A percentile compares a stretch with the other conserved stretches of the same genome.
Evolutionary conservation across 64 coral and sea anemone genomes (phyloP).

Genomic region (Montipora foliosa): DNA sequence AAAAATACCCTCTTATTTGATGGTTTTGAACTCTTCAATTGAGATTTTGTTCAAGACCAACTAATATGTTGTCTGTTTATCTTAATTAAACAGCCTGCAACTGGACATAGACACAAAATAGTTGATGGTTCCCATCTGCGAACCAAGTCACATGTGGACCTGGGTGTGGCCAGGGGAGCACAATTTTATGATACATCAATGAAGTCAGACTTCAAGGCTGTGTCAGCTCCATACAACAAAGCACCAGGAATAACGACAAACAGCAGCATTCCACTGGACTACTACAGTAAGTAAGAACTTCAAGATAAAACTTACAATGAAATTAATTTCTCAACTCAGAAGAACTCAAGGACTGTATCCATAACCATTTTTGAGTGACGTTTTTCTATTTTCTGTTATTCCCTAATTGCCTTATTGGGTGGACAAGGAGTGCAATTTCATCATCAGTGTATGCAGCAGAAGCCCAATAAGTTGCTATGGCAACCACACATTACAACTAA

Average conservation of each 20-base stretch:
- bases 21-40: not conserved
- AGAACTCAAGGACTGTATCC: no score
- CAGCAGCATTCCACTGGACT: conserved; percentile 88
- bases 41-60: not conserved
- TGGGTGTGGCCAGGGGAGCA: conserved; percentile 66
- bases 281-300: conserved; percentile 63
- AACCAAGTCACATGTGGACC: conserved; percentile 89
- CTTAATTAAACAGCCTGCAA: conserved; percentile 44
- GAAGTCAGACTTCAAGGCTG: conserved; percentile 82
- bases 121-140: conserved; percentile 87
- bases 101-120: conserved; percentile 63
- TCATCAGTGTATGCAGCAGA: no score
- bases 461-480: no score
- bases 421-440: no score
- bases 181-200: conserved; percentile 92
- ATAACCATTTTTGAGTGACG: no score
- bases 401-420: no score
- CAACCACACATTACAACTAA: no score
- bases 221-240: conserved; percentile 52
- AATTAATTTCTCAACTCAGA: no score
- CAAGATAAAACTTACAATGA: no score
- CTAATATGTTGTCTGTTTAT: not conserved
- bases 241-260: conserved; percentile 69
- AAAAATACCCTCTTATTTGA: no score
- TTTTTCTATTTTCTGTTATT: no score